Base-by-base conservation (phyloP, 2,113 vertebrate genomes). In the Antennarius striatus region DNA sequence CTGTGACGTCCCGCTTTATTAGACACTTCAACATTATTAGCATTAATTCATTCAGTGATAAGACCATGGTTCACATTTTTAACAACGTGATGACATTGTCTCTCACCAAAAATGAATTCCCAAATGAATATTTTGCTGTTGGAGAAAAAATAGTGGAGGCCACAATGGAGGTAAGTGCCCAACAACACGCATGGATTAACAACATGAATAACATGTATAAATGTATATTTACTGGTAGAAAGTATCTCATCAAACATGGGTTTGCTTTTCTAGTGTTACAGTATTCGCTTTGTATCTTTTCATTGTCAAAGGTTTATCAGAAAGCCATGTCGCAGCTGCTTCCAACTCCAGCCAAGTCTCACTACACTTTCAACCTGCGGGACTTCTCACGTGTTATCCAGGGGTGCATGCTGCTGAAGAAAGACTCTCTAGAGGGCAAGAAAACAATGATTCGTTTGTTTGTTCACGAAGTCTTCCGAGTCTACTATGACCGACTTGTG, bases 31-130 rank as follows among this genome's bases (percentile, higher is more conserved):
- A 94, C 84, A 72, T 96, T 60, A 94, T 92, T 73, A 89, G 92
- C 69, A 95, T 99, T 62, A 98, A 98, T 68, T 61, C 95, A 6
- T 99, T 99, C 59, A 97, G 96, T 0, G 96, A 99, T 58, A 95
- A 97, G 46, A 98, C 96, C 7, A 96, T 99, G 98, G 80, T 94
- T 30, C 93, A 91, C 65, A 99, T 99, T 83, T 99, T 99, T 88
- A 96, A 97, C 22, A 92, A 88, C 1, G 72, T 98, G 51, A 91
- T 99, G 39, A 39, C 88, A 4, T 94, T 96, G 70, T 95, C 95
- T 81, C 87, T 99, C 0, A 91, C 86, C 60, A 88, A 81, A 68
- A 93, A 75, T 58, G 90, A 88, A 0, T 99, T 99, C 81, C 53
- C 94, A 47, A 71, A 93, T 16, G 95, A 98, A 30, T 95, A 85